Base-by-base conservation (phyloP, 2,888 invertebrate genomes). In the Cerastis leucographa region DNA sequence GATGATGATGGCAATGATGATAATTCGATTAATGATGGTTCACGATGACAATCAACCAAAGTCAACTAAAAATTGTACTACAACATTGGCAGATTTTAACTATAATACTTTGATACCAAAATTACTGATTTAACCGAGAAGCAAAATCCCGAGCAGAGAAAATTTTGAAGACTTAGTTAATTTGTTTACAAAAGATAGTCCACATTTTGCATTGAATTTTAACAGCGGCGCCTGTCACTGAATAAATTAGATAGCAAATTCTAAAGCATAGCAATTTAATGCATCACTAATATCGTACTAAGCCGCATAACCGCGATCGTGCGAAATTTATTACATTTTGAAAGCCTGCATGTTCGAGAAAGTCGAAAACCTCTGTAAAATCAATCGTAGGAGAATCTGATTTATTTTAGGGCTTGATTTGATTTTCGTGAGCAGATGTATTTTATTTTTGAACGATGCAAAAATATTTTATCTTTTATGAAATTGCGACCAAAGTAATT, bases 171-270 rank as follows among this genome's bases (percentile, higher is more conserved):
- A 62, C 29, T n/a, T 49, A 29, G 25, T 69, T 62, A n/a, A 69
- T 69, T 66, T 69, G 51, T 69, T 66, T 56, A 62, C 74, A 62
- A 59, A 65, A 66, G 29, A 61, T 71, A 62, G 44, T 44, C 42
- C 46, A 49, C 51, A 74, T 72, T 74, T 61, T 71, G 51, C 68
- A 81, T 80, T 66, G 44, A 62, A 76, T 83, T 83, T 79, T 46
- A 83, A 74, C 54, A 78, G 56, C 61, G 56, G 44, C 35, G 65
- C 71, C 68, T 74, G 71, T 46, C 79, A 61, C 68, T 75, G 79
- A 79, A 83, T 83, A 83, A 69, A 75, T 83, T 79, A 74, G 79
- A 83, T 70, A 69, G 44, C 64, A 64, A 74, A 74, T 74, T 74
- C 65, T 78, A 72, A 59, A 70, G 74, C 74, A 72, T 59, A 70